These are phyloP conservation scores for Acomys russatus DNA, from an alignment of 2,797 vertebrate species.

Conservation along the genomic window DNA sequence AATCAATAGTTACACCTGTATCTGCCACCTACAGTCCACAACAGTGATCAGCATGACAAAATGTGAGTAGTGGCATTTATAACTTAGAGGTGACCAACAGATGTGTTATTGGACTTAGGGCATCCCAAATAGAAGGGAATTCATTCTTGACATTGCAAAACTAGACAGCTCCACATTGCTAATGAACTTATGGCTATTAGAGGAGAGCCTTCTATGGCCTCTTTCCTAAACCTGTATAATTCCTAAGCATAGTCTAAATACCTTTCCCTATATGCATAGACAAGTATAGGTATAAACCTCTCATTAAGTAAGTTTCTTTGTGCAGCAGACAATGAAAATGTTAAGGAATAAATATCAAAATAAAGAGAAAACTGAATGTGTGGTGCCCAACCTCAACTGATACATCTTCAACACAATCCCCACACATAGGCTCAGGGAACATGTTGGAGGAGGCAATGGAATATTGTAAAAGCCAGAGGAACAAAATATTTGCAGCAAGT, in stretches of 20 bases:
- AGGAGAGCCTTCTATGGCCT: neutral
- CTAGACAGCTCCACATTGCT: neutral
- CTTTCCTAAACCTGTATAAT: neutral
- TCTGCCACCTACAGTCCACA: neutral
- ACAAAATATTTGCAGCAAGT: neutral
- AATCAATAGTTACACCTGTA: neutral
- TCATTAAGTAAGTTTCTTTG: neutral
- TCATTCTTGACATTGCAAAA: neutral
- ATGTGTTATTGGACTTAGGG: neutral
- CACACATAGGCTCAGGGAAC: neutral
- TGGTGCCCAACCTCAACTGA: neutral
- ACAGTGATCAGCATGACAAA: neutral
- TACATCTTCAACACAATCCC: neutral
- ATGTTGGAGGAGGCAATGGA: neutral
- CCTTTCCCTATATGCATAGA: neutral
- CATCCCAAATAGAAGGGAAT: neutral
- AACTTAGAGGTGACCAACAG: neutral
- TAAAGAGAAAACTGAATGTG: neutral
- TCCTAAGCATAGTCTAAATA: neutral
- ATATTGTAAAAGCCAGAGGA: neutral
- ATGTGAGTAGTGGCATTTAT: neutral
- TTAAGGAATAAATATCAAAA: neutral
- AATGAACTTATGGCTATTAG: neutral
- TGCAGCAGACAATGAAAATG: neutral
- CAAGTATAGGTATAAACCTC: neutral